Evolutionary conservation across 2,113 vertebrate genomes (phyloP).

Genomic region (Poeciliopsis retropinna): DNA sequence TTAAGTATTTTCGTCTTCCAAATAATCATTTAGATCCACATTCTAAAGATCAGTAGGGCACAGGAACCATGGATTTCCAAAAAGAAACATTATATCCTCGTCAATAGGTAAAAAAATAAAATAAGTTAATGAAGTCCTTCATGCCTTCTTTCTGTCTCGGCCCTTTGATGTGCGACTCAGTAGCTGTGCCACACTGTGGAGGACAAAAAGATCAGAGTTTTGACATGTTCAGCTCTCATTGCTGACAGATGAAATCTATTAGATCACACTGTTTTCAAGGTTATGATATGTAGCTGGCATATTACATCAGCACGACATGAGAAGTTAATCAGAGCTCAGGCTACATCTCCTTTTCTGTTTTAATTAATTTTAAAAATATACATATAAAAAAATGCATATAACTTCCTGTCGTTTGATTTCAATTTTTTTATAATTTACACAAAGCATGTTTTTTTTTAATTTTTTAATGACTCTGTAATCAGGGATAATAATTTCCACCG

Average conservation of each 20-base stretch:
- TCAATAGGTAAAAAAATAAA: constrained; percentile 5
- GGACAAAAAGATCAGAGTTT: constrained; percentile 8
- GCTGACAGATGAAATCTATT: constrained; percentile 4
- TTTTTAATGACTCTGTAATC: constrained; percentile 1
- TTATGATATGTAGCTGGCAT: constrained; percentile 5
- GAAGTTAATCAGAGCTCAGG: neutral
- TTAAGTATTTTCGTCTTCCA: neutral
- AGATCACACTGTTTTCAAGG: constrained; percentile 4
- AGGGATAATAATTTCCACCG: constrained; percentile 13
- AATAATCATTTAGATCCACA: neutral
- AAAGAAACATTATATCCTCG: neutral
- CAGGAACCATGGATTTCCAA: neutral
- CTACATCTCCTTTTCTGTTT: neutral
- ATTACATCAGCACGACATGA: neutral
- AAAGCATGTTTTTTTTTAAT: constrained; percentile 12
- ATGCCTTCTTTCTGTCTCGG: neutral
- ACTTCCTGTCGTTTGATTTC: no score
- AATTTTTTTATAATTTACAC: neutral
- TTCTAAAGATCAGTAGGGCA: neutral
- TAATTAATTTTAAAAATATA: neutral
- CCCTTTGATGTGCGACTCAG: constrained; percentile 5
- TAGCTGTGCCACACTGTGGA: constrained; percentile 12
- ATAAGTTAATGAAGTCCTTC: neutral
- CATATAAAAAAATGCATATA: no score
- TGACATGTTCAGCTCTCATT: neutral